phyloP scores from a whole-genome alignment of 2,113 vertebrate species.

The Pongo abelii region DNA sequence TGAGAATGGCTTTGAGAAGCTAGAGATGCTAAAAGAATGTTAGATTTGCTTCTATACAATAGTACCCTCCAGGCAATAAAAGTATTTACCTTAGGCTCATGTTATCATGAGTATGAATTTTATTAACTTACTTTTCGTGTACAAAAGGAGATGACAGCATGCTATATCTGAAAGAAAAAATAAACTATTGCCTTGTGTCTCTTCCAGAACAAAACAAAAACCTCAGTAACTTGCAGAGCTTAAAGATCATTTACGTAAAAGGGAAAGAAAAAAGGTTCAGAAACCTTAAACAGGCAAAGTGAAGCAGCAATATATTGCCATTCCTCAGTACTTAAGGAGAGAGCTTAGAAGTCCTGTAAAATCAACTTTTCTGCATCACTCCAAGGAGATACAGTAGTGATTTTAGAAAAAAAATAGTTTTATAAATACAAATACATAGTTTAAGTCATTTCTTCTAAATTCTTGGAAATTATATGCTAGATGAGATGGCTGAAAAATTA shows the following conservation, averaged over 20 bases:
- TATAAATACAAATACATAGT: conserved; percentile 14
- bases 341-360: background rate
- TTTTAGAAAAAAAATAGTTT: background rate
- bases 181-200: background rate
- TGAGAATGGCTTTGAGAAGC: conserved; percentile 25
- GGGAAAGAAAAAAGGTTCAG: background rate
- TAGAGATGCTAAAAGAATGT: background rate
- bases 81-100: conserved; percentile 2
- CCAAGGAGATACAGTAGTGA: background rate
- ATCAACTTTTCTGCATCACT: background rate
- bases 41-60: background rate
- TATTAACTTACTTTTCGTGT: conserved; percentile 38
- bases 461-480: background rate
- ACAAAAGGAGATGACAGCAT: background rate
- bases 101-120: conserved; percentile 12
- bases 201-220: background rate
- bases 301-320: background rate
- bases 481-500: background rate
- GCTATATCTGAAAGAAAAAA: background rate
- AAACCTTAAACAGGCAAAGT: background rate
- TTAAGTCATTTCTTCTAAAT: background rate
- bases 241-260: background rate
- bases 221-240: background rate
- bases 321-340: background rate
- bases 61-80: background rate